Conservation (phyloP, 2,888 invertebrate genomes). For the Troilus luridus region DNA sequence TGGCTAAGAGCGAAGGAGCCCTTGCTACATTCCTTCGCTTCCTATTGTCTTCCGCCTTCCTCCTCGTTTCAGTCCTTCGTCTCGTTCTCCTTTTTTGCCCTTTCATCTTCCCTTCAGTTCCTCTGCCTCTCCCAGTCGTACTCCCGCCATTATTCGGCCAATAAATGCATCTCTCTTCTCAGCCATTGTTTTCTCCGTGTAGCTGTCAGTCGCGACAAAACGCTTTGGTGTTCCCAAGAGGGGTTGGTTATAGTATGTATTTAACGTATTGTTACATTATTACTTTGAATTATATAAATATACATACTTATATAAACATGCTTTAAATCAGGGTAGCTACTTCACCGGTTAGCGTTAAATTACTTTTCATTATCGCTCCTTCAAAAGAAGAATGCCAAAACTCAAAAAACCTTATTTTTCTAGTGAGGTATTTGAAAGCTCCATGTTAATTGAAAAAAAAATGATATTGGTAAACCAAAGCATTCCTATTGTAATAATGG, state of each 20-base stretch:
- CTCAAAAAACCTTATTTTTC: no score
- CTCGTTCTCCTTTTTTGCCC: slow-evolving; percentile 39
- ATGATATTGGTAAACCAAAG: no score
- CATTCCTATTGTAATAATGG: no score
- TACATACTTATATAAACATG: no score
- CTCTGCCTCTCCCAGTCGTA: slow-evolving; percentile 6
- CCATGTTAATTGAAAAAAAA: no score
- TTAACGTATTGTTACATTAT: background rate
- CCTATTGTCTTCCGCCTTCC: slow-evolving; percentile 20
- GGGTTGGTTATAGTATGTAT: background rate
- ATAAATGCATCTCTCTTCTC: background rate
- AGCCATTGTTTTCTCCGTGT: background rate
- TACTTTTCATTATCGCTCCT: no score
- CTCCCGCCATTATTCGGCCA: slow-evolving; percentile 28
- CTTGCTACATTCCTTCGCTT: background rate
- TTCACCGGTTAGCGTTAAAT: no score
- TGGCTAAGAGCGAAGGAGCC: background rate
- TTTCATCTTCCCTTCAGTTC: slow-evolving; percentile 25
- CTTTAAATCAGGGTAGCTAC: no score
- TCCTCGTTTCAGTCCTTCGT: background rate
- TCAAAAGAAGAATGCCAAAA: no score
- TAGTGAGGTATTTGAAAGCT: no score
- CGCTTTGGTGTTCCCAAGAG: background rate
- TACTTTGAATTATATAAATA: no score
- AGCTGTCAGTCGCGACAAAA: background rate